Percentiles rank a stretch among this genome's conserved stretches.
phyloP scores from a whole-genome alignment of 2,113 vertebrate species.

The Callospermophilus lateralis region DNA sequence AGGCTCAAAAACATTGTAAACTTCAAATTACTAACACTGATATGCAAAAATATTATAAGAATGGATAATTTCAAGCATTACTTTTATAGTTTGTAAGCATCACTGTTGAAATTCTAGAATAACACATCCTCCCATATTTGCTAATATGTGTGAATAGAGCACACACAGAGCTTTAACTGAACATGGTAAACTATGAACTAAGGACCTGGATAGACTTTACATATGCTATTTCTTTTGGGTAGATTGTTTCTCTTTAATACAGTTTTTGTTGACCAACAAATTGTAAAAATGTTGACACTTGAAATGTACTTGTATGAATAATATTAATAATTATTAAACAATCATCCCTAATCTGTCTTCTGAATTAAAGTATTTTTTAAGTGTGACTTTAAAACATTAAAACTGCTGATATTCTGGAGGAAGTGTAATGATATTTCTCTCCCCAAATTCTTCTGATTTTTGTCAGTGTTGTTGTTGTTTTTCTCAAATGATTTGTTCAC shows the following conservation, averaged over 20 bases:
- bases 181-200: background rate
- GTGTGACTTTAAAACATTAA: background rate
- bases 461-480: no score
- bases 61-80: background rate
- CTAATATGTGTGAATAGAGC: background rate
- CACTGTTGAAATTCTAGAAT: background rate
- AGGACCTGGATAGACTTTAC: background rate
- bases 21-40: background rate
- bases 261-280: background rate
- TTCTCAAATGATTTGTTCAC: no score
- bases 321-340: background rate
- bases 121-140: background rate
- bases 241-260: slow-evolving; percentile 14
- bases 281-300: slow-evolving; percentile 11
- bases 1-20: background rate
- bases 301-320: background rate
- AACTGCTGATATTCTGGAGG: background rate
- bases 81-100: background rate
- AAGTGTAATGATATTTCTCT: background rate
- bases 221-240: background rate
- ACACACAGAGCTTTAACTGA: background rate
- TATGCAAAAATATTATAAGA: slow-evolving; percentile 34
- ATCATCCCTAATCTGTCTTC: background rate
- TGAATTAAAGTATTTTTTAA: background rate
- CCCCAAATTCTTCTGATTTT: no score